Percentiles rank a stretch among this genome's conserved stretches.
Conservation (phyloP, 2,113 vertebrate genomes). For the Xiphophorus couchianus region DNA sequence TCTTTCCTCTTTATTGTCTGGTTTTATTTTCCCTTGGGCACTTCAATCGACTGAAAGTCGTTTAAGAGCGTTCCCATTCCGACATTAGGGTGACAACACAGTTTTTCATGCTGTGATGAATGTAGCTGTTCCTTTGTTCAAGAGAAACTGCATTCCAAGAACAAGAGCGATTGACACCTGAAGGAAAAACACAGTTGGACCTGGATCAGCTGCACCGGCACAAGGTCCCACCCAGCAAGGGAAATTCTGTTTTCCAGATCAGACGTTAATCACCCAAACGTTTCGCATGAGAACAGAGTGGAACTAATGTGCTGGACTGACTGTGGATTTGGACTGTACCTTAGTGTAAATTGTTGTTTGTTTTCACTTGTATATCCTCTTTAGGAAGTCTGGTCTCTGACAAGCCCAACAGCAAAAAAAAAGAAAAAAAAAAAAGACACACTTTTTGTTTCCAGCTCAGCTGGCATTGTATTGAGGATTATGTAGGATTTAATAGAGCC, state of each 20-base stretch:
- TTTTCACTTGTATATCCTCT: constrained; percentile 33
- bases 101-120: constrained; percentile 49
- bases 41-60: constrained; percentile 45
- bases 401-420: constrained; percentile 76
- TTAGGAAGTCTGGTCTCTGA: constrained; percentile 29
- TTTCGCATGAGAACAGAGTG: constrained; percentile 24
- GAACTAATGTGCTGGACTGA: constrained; percentile 33
- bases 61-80: constrained; percentile 22
- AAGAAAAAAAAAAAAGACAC: constrained; percentile 58
- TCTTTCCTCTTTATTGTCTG: constrained; percentile 4
- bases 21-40: constrained; percentile 21
- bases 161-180: constrained; percentile 4
- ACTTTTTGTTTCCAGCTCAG: constrained; percentile 25
- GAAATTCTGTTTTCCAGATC: constrained; percentile 22
- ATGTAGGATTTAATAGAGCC: constrained; percentile 29
- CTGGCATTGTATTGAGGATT: constrained; percentile 26
- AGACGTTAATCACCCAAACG: constrained; percentile 18
- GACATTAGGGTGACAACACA: constrained; percentile 36
- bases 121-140: constrained; percentile 13
- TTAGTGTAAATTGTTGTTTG: constrained; percentile 23
- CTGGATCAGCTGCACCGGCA: constrained; percentile 10
- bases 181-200: constrained; percentile 8
- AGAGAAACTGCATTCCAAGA: not conserved
- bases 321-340: constrained; percentile 18
- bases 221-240: constrained; percentile 15